phyloP scores from a whole-genome alignment of 2,888 invertebrate genomes.

The Thereva nobilitata region DNA sequence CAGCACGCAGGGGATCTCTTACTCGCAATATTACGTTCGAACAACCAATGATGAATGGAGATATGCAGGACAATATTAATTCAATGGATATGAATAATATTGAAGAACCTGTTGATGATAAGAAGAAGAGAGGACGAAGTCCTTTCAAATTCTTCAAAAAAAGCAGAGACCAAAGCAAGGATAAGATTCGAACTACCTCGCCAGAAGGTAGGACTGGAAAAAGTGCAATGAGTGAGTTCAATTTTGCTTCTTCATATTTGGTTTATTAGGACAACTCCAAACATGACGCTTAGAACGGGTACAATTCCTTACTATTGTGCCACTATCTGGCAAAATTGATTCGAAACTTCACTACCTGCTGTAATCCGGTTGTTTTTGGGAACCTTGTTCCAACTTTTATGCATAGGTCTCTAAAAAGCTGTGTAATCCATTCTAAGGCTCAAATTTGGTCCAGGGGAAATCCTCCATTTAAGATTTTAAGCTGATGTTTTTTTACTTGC shows the following conservation, averaged over 20 bases:
- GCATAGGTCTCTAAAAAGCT: no score
- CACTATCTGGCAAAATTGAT: no score
- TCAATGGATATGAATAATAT: slow-evolving; percentile 77
- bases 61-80: slow-evolving; percentile 73
- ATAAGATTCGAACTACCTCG: slow-evolving; percentile 58
- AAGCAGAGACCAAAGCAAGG: slow-evolving; percentile 74
- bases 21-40: slow-evolving; percentile 62
- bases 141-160: slow-evolving; percentile 92
- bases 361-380: background rate
- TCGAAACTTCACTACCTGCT: background rate
- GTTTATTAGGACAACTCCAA: no score
- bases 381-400: no score
- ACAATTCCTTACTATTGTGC: no score
- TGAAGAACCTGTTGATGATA: slow-evolving; percentile 64
- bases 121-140: slow-evolving; percentile 82
- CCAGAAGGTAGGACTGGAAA: slow-evolving; percentile 55
- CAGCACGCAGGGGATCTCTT: slow-evolving; percentile 76
- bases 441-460: no score
- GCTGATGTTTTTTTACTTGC: no score
- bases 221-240: slow-evolving; percentile 50
- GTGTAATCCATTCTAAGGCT: no score
- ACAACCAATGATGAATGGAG: slow-evolving; percentile 49
- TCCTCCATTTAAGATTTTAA: no score
- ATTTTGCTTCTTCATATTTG: background rate
- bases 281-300: no score